These are phyloP conservation scores for Gila orcuttii DNA, from an alignment of 2,113 vertebrate species.

Conservation along the genomic window DNA sequence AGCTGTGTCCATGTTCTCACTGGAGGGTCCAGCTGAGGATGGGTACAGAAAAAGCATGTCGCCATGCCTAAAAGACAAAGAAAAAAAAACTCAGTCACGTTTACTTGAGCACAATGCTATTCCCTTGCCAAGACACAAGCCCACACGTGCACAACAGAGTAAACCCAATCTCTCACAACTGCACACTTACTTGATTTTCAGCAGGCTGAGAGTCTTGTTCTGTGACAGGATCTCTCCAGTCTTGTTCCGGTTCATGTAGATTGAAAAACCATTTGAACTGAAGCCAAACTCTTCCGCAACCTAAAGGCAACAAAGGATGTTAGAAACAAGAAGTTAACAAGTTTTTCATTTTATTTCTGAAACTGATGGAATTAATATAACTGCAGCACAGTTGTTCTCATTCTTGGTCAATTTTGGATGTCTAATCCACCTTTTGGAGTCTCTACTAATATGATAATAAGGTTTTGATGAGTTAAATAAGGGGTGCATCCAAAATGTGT, in stretches of 20 bases:
- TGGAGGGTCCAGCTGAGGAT: slow-evolving; percentile 80
- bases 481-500: not conserved
- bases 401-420: not conserved
- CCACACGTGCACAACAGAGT: not conserved
- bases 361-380: not conserved
- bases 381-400: not conserved
- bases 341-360: not conserved
- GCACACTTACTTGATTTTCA: slow-evolving; percentile 95
- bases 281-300: slow-evolving; percentile 97
- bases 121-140: not conserved
- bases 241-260: slow-evolving; percentile 95
- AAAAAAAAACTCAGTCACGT: not conserved
- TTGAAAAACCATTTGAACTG: slow-evolving; percentile 91
- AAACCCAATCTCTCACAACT: not conserved
- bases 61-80: slow-evolving; percentile 81
- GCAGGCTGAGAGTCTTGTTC: slow-evolving; percentile 89
- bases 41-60: slow-evolving; percentile 95
- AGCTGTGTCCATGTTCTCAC: slow-evolving; percentile 92
- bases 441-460: not conserved
- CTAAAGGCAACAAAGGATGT: slow-evolving; percentile 64
- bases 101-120: not conserved
- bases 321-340: not conserved
- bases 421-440: not conserved
- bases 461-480: not conserved
- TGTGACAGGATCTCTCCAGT: slow-evolving; percentile 90